These are phyloP conservation scores for Goniozus legneri DNA, from an alignment of 1,140 invertebrate genomes.

Conservation along the genomic window DNA sequence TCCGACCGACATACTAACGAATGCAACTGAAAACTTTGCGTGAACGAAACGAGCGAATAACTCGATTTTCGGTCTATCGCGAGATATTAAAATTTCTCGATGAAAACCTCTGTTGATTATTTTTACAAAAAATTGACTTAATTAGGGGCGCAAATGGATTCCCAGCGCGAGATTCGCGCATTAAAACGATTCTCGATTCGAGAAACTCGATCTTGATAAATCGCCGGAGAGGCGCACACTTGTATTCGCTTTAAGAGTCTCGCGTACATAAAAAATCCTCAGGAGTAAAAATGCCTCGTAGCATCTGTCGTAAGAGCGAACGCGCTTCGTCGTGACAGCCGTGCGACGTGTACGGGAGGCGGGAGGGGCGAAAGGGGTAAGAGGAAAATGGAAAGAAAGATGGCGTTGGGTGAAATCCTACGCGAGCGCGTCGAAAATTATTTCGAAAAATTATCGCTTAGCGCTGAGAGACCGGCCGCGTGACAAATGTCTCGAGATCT, in stretches of 20 bases:
- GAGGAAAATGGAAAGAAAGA: not conserved
- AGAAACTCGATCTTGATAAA: conserved; percentile 1
- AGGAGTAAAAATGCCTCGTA: conserved; percentile 25
- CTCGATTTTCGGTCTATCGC: no score
- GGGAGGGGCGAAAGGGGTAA: not conserved
- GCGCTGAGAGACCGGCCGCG: no score
- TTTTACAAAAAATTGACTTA: no score
- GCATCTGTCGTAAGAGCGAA: conserved; percentile 20
- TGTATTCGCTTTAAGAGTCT: not conserved
- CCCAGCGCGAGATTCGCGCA: conserved; percentile 24
- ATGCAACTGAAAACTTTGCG: not conserved
- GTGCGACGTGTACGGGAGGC: not conserved
- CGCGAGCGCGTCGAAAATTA: no score
- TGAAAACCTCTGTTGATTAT: no score
- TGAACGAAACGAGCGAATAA: no score
- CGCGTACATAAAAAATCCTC: conserved; percentile 16
- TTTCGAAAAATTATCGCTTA: no score
- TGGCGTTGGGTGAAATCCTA: no score
- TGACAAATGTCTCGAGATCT: no score
- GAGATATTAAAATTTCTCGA: no score
- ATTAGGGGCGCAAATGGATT: no score
- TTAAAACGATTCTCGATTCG: not conserved
- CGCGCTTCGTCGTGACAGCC: no score
- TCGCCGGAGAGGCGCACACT: not conserved
- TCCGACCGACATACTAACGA: conserved; percentile 7